phyloP scores from a whole-genome alignment of 2,797 vertebrate species.

The Alcedo quadribrachys region DNA sequence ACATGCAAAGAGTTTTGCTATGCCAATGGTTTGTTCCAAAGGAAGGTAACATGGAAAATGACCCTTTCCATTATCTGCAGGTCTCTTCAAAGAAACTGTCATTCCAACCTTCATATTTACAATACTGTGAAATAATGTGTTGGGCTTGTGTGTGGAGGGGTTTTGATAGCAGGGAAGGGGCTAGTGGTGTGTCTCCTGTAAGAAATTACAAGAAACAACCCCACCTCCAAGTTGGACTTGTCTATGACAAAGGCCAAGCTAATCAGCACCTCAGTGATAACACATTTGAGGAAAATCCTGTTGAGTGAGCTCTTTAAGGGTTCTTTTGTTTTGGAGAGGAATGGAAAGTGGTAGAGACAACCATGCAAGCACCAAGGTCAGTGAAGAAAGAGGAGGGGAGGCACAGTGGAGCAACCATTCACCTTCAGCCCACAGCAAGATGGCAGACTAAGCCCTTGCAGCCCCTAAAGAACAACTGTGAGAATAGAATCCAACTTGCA shows the following conservation, averaged over 20 bases:
- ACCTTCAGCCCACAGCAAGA: not conserved
- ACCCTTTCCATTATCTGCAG: not conserved
- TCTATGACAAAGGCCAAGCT: not conserved
- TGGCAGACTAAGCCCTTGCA: not conserved
- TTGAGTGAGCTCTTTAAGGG: not conserved
- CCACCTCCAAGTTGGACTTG: not conserved
- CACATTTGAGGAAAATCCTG: not conserved
- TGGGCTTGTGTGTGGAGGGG: not conserved
- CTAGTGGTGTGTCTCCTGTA: not conserved
- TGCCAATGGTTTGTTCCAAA: not conserved
- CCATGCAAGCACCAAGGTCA: not conserved
- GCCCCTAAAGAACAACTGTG: not conserved
- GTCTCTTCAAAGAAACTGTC: not conserved
- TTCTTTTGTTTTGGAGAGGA: not conserved
- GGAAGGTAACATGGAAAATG: not conserved
- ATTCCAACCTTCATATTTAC: not conserved
- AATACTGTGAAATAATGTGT: not conserved
- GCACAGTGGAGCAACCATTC: not conserved
- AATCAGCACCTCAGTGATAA: not conserved
- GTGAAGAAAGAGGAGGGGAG: not conserved
- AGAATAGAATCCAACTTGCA: not conserved
- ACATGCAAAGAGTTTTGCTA: not conserved
- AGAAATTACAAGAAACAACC: not conserved
- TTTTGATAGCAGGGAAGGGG: not conserved
- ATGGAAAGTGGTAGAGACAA: not conserved